Percentiles rank a stretch among this genome's conserved stretches.
Conservation (phyloP, 2,888 invertebrate genomes). For the Monopis laevigella region DNA sequence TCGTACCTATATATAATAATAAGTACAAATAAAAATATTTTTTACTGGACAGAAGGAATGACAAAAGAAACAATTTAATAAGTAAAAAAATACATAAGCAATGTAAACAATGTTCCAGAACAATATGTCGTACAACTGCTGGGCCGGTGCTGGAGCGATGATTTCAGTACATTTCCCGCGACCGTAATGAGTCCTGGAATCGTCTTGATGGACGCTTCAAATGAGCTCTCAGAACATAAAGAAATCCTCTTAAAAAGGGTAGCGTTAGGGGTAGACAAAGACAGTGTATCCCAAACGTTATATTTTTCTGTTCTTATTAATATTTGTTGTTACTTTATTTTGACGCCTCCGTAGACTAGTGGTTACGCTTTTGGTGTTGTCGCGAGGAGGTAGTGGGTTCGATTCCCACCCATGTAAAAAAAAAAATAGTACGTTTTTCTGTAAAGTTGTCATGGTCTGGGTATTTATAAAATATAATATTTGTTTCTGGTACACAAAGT, state of each 20-base stretch:
- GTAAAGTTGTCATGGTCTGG: too few species aligned
- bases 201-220: conserved; percentile 73
- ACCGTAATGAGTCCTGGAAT: conserved; percentile 72
- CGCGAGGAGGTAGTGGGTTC: too few species aligned
- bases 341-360: too few species aligned
- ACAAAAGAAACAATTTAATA: too few species aligned
- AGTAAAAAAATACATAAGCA: not conserved
- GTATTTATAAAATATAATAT: too few species aligned
- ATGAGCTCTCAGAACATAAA: conserved; percentile 70
- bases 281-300: conserved; percentile 4
- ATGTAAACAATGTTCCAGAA: conserved; percentile 16
- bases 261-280: conserved; percentile 52
- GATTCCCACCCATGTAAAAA: too few species aligned
- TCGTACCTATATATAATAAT: too few species aligned
- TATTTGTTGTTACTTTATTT: not conserved
- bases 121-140: conserved; percentile 48
- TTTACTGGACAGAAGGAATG: too few species aligned
- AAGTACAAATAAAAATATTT: too few species aligned
- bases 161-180: conserved; percentile 69
- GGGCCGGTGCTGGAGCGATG: conserved; percentile 54
- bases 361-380: too few species aligned
- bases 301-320: not conserved
- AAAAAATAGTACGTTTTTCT: too few species aligned
- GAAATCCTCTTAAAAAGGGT: conserved; percentile 69
- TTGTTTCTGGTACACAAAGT: too few species aligned